These are phyloP conservation scores for Pagrus major DNA, from an alignment of 2,113 vertebrate genomes.

Conservation along the genomic window DNA sequence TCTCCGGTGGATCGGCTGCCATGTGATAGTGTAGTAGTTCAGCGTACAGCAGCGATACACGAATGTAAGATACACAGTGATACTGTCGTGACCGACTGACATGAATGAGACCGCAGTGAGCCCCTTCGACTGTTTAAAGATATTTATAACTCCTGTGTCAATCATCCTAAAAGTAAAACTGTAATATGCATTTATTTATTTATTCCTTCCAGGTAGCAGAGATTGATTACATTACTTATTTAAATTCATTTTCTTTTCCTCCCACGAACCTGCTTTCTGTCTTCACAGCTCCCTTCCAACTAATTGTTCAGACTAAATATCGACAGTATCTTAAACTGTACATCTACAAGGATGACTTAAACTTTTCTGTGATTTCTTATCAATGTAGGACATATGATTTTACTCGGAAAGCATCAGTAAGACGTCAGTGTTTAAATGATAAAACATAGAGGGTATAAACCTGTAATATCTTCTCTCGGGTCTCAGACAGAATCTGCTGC, in stretches of 20 bases:
- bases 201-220: slow-evolving; percentile 8
- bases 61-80: neutral
- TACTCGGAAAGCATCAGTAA: neutral
- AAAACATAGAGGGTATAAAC: slow-evolving; percentile 21
- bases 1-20: neutral
- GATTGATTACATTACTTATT: slow-evolving; percentile 18
- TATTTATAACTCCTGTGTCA: slow-evolving; percentile 1
- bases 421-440: neutral
- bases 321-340: neutral
- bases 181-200: neutral
- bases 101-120: neutral
- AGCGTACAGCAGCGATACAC: neutral
- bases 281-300: neutral
- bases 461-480: slow-evolving; percentile 94
- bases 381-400: neutral
- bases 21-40: slow-evolving; percentile 1
- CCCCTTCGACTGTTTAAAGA: neutral
- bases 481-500: slow-evolving; percentile 97
- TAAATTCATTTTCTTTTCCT: neutral
- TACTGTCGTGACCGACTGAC: neutral
- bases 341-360: neutral
- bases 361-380: neutral
- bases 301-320: neutral
- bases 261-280: neutral
- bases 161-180: neutral